Conservation (phyloP, 1,140 invertebrate genomes). For the Anastatus disparis region DNA sequence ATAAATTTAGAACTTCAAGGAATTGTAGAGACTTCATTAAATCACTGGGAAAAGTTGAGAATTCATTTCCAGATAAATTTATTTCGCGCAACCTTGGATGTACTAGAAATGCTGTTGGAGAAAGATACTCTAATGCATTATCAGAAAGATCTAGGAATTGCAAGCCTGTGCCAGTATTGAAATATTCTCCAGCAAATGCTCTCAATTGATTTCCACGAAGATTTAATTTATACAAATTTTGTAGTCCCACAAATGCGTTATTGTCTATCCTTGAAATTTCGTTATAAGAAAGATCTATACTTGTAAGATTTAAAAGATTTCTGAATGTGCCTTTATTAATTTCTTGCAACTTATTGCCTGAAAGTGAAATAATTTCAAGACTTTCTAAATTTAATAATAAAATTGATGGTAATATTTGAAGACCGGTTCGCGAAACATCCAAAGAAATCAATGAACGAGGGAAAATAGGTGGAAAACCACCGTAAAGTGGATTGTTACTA, state of each 20-base stretch:
- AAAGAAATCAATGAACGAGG: constrained; percentile 70
- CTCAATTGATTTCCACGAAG: constrained; percentile 80
- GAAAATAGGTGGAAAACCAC: constrained; percentile 63
- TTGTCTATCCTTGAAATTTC: constrained; percentile 80
- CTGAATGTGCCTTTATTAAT: constrained; percentile 78
- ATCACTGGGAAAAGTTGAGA: constrained; percentile 85
- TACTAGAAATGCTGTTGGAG: constrained; percentile 85
- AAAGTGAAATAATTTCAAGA: constrained; percentile 74
- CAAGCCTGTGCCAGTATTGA: constrained; percentile 79
- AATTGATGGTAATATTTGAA: constrained; percentile 77
- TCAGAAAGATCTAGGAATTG: constrained; percentile 78
- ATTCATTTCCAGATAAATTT: constrained; percentile 79
- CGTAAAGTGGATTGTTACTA: constrained; percentile 77
- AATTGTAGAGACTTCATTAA: constrained; percentile 79
- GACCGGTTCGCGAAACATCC: constrained; percentile 78
- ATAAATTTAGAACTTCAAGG: constrained; percentile 80
- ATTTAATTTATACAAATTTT: constrained; percentile 79
- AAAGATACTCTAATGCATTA: constrained; percentile 81
- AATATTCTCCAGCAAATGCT: constrained; percentile 79
- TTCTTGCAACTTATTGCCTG: constrained; percentile 76
- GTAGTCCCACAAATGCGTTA: constrained; percentile 78
- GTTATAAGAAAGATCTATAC: constrained; percentile 80
- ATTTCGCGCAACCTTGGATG: constrained; percentile 77
- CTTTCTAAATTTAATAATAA: constrained; percentile 75
- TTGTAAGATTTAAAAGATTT: constrained; percentile 77